These are phyloP conservation scores for Momotus momota DNA, from an alignment of 2,797 vertebrate species.

Conservation along the genomic window DNA sequence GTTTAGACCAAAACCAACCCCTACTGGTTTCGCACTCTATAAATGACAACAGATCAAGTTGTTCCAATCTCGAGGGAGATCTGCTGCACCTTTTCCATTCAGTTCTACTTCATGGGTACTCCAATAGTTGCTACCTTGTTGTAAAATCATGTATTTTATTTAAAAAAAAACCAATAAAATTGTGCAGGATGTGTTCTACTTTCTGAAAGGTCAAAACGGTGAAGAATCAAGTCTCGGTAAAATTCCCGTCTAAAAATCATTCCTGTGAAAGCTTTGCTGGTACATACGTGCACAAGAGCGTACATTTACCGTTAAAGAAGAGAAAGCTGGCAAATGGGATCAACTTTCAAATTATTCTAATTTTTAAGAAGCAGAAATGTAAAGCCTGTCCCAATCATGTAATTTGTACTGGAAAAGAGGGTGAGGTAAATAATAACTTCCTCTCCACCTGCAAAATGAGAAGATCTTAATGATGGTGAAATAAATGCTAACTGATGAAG, in stretches of 20 bases:
- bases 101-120: background rate
- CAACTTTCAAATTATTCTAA: background rate
- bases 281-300: accelerated
- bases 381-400: background rate
- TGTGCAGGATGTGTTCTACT: background rate
- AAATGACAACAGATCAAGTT: background rate
- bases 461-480: background rate
- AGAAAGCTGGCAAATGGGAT: background rate
- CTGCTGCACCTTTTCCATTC: background rate
- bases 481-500: background rate
- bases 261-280: background rate
- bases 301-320: background rate
- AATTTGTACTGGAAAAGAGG: conserved; percentile 6
- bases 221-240: background rate
- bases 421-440: background rate
- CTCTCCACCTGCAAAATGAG: background rate
- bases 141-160: background rate
- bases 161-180: background rate
- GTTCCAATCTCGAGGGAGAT: background rate
- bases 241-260: background rate
- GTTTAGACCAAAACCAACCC: background rate
- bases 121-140: background rate
- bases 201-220: background rate
- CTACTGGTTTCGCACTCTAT: background rate
- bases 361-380: background rate